These are phyloP conservation scores for Ophonus ardosiacus DNA, from an alignment of 2,888 invertebrate genomes.

Conservation along the genomic window DNA sequence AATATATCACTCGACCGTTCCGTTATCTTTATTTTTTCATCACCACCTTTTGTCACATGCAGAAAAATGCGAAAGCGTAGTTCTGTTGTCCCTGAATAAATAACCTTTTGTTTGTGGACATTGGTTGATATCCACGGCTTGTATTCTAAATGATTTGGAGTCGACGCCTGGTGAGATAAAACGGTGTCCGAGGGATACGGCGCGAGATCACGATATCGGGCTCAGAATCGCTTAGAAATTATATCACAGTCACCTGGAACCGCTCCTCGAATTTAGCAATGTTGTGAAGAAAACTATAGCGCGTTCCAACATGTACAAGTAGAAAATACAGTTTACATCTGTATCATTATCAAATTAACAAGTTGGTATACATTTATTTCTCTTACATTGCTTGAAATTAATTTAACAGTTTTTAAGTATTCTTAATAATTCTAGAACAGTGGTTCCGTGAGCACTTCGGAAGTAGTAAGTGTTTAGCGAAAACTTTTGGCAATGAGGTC, in stretches of 20 bases:
- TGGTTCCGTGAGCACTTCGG: too few species aligned
- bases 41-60: neutral
- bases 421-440: too few species aligned
- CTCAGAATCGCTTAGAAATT: slow-evolving; percentile 21
- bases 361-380: too few species aligned
- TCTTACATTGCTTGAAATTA: too few species aligned
- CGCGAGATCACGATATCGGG: slow-evolving; percentile 39
- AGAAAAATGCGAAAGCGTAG: slow-evolving; percentile 47
- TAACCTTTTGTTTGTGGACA: slow-evolving; percentile 53
- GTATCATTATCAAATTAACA: too few species aligned
- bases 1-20: neutral
- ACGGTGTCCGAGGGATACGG: slow-evolving; percentile 22
- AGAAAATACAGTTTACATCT: neutral
- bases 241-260: slow-evolving; percentile 44
- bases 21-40: neutral
- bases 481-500: too few species aligned
- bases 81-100: slow-evolving; percentile 37
- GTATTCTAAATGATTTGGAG: slow-evolving; percentile 1
- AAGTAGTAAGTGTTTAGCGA: too few species aligned
- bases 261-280: slow-evolving; percentile 53
- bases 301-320: neutral
- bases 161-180: slow-evolving; percentile 18
- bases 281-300: neutral
- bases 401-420: too few species aligned
- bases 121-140: slow-evolving; percentile 21